phyloP scores from a whole-genome alignment of 2,888 invertebrate genomes.

The Sarcophaga subvicina region DNA sequence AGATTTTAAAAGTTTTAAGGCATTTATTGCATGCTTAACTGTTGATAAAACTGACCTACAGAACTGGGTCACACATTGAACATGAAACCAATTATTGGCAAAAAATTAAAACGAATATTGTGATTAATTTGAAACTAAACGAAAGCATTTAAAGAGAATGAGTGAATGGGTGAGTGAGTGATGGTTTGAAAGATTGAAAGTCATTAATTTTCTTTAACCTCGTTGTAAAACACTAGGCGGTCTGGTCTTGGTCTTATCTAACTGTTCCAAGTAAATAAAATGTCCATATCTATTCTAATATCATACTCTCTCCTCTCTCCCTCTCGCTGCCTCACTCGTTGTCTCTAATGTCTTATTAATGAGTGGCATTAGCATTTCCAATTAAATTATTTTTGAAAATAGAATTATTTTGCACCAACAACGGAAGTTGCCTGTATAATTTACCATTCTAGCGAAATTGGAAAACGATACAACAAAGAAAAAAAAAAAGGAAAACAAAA shows the following conservation, averaged over 20 bases:
- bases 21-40: not conserved
- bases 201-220: not conserved
- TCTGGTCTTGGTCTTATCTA: not conserved
- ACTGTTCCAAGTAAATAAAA: not conserved
- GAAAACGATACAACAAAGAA: not conserved
- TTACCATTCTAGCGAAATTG: slow-evolving; percentile 3
- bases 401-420: slow-evolving; percentile 7
- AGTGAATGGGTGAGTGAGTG: no score
- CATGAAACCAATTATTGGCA: not conserved
- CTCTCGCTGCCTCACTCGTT: no score
- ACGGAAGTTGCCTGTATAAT: slow-evolving; percentile 53
- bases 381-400: not conserved
- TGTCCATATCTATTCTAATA: not conserved
- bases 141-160: no score
- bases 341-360: no score
- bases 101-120: not conserved
- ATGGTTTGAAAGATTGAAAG: not conserved
- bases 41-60: not conserved
- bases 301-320: no score
- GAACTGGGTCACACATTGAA: slow-evolving; percentile 12
- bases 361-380: not conserved
- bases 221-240: not conserved
- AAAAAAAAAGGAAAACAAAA: not conserved
- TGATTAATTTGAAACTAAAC: not conserved
- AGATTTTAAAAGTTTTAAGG: not conserved